Evolutionary conservation across 2,888 invertebrate genomes (phyloP).

Genomic region (Lasioglossum oenotherae): DNA sequence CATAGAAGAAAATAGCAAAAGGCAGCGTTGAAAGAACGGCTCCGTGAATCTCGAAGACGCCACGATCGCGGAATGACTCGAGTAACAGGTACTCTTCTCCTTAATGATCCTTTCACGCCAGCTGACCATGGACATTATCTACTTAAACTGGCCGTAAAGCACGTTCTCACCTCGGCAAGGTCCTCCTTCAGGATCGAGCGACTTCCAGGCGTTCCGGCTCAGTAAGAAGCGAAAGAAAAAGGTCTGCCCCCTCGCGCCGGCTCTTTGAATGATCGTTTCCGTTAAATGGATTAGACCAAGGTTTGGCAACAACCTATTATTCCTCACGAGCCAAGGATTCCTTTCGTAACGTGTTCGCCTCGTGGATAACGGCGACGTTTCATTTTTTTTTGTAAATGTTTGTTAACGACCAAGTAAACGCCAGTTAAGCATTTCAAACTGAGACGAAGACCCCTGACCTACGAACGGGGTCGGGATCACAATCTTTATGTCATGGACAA

Average conservation of each 20-base stretch:
- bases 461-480: not conserved
- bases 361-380: not conserved
- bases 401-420: not conserved
- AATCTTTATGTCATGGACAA: constrained; percentile 28
- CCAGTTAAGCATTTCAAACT: not conserved
- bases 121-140: constrained; percentile 45
- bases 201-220: constrained; percentile 34
- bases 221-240: constrained; percentile 17
- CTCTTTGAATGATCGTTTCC: constrained; percentile 10
- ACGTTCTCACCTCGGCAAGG: constrained; percentile 27
- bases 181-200: constrained; percentile 28
- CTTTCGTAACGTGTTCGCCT: not conserved
- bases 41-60: not conserved
- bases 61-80: constrained; percentile 27
- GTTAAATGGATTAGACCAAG: constrained; percentile 2
- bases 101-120: constrained; percentile 49
- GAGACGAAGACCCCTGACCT: not conserved
- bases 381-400: not conserved
- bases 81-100: constrained; percentile 49
- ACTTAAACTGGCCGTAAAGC: constrained; percentile 44
- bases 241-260: not conserved
- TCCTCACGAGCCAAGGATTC: not conserved
- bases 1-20: not conserved
- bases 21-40: constrained; percentile 9
- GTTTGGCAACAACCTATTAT: constrained; percentile 20